Conservation (phyloP, 2,888 invertebrate genomes). For the Ernsta delagoae region DNA sequence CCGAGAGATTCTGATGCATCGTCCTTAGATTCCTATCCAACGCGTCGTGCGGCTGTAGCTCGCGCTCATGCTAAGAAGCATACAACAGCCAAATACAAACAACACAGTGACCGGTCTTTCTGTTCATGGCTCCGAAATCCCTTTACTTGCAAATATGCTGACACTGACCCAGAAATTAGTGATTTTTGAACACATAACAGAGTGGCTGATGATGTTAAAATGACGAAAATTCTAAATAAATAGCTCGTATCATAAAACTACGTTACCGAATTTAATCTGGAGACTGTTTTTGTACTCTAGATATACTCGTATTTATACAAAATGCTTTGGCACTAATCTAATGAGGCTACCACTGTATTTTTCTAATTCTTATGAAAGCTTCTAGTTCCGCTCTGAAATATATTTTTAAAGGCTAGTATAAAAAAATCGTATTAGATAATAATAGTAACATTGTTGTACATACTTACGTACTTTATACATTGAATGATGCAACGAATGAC, state of each 20-base stretch:
- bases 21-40: constrained; percentile 90
- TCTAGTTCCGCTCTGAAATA: constrained; percentile 61
- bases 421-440: constrained; percentile 49
- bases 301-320: constrained; percentile 72
- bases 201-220: too few relatives aligned
- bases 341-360: constrained; percentile 81
- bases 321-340: constrained; percentile 75
- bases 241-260: constrained; percentile 77
- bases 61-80: constrained; percentile 82
- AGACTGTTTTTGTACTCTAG: constrained; percentile 85
- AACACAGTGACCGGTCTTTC: constrained; percentile 89
- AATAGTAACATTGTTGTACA: constrained; percentile 14
- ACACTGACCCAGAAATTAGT: constrained; percentile 88
- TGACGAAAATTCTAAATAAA: constrained; percentile 60
- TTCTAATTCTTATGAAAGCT: constrained; percentile 71
- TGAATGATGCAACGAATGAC: constrained; percentile 59
- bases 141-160: constrained; percentile 91
- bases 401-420: constrained; percentile 51
- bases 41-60: constrained; percentile 77
- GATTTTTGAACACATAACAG: constrained; percentile 73
- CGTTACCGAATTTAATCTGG: constrained; percentile 86
- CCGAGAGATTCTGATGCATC: constrained; percentile 96
- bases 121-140: constrained; percentile 91
- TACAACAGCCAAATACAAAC: constrained; percentile 87
- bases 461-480: constrained; percentile 58